These are phyloP conservation scores for Lutraria lutraria DNA, from an alignment of 2,888 invertebrate species.

Conservation along the genomic window DNA sequence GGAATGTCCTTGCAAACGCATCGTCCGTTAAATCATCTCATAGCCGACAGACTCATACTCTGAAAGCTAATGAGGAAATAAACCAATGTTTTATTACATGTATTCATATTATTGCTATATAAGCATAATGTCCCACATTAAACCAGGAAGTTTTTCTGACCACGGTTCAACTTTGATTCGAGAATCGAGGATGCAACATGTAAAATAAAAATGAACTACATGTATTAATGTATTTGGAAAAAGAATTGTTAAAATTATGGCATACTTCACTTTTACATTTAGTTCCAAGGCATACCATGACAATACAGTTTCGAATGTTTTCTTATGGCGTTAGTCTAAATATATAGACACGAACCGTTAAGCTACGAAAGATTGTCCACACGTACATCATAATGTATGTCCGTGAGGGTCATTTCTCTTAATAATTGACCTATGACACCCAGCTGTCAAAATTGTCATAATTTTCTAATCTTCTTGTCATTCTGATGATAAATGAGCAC, in stretches of 20 bases:
- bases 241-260: too few relatives aligned
- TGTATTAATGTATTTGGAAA: too few relatives aligned
- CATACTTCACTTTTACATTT: too few relatives aligned
- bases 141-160: too few relatives aligned
- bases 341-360: background rate
- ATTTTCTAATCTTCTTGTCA: conserved; percentile 51
- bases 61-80: background rate
- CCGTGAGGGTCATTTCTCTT: conserved; percentile 47
- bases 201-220: too few relatives aligned
- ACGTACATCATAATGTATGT: background rate
- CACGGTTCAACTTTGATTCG: too few relatives aligned
- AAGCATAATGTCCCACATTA: background rate
- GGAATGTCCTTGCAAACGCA: background rate
- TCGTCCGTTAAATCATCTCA: background rate
- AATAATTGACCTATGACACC: conserved; percentile 53
- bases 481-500: conserved; percentile 47
- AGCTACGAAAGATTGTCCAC: background rate
- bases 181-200: too few relatives aligned
- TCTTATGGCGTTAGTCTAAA: background rate
- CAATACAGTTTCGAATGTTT: too few relatives aligned
- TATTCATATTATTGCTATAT: background rate
- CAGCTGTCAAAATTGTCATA: conserved; percentile 49
- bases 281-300: too few relatives aligned
- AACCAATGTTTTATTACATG: background rate
- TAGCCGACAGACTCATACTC: background rate